Percentiles rank a stretch among this genome's conserved stretches.
phyloP scores from a whole-genome alignment of 2,888 invertebrate genomes.

The Ophioninae sp. region DNA sequence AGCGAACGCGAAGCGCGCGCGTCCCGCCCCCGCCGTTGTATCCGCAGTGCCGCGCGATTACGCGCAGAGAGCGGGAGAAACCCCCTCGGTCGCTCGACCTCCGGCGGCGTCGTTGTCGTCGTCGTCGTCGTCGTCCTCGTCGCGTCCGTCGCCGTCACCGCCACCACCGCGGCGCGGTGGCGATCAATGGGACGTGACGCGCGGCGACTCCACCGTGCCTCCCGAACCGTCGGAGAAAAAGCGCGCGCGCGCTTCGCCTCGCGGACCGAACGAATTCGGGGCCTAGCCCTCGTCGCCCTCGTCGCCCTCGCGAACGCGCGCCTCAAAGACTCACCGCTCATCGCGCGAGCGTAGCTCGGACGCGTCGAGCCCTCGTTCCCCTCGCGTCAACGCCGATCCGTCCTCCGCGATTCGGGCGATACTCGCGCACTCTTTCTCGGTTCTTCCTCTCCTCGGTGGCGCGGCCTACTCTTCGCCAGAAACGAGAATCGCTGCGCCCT shows the following conservation, averaged over 20 bases:
- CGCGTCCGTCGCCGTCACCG: no score
- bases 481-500: no score
- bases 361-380: no score
- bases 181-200: neutral
- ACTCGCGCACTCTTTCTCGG: neutral
- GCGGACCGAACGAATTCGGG: neutral
- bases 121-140: no score
- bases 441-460: neutral
- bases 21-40: neutral
- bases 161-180: neutral
- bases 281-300: neutral
- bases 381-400: neutral
- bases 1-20: neutral
- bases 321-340: neutral
- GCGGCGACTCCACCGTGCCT: neutral
- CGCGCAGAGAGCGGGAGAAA: neutral
- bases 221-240: neutral
- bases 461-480: neutral
- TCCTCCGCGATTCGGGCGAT: neutral
- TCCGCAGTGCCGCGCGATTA: constrained; percentile 32
- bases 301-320: neutral
- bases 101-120: no score
- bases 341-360: no score
- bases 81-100: neutral
- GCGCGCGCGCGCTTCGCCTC: no score